Conservation (phyloP, 2,888 invertebrate genomes). For the Cremastinae sp. region DNA sequence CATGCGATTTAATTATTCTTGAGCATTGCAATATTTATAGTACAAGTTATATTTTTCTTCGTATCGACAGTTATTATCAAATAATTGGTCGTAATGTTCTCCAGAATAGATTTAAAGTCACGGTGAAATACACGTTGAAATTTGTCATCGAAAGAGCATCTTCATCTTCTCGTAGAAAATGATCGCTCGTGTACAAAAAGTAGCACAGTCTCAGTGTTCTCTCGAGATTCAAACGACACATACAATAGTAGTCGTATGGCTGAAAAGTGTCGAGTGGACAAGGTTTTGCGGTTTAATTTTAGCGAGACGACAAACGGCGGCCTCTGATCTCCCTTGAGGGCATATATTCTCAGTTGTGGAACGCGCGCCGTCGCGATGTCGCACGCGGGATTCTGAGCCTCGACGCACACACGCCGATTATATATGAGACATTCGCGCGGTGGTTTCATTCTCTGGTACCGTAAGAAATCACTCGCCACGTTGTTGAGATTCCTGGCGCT, state of each 20-base stretch:
- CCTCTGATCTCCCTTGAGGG: constrained; percentile 71
- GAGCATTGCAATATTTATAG: constrained; percentile 49
- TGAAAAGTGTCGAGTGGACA: constrained; percentile 59
- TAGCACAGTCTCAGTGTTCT: background rate
- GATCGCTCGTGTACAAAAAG: background rate
- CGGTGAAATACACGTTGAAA: too few relatives aligned
- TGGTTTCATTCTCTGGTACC: constrained; percentile 38
- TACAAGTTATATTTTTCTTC: constrained; percentile 23
- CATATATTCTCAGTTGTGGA: constrained; percentile 73
- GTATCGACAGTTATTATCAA: too few relatives aligned
- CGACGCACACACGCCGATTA: constrained; percentile 59
- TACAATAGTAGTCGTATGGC: constrained; percentile 32
- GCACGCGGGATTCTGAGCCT: constrained; percentile 66
- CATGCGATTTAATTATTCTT: constrained; percentile 49
- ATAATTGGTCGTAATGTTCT: too few relatives aligned
- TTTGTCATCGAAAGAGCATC: background rate
- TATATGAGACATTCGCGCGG: constrained; percentile 16
- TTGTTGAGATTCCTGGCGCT: constrained; percentile 63
- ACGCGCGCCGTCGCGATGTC: constrained; percentile 71
- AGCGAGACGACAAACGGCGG: constrained; percentile 74
- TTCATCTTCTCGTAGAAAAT: too few relatives aligned
- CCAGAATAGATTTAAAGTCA: too few relatives aligned
- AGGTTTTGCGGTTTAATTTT: constrained; percentile 72
- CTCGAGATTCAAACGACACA: background rate
- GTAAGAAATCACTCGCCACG: constrained; percentile 63